A percentile compares a stretch with the other conserved stretches of the same genome.
Evolutionary conservation across 35 echinoderm and acorn worm species (phyloP).

Genomic region (Diadema setosum): DNA sequence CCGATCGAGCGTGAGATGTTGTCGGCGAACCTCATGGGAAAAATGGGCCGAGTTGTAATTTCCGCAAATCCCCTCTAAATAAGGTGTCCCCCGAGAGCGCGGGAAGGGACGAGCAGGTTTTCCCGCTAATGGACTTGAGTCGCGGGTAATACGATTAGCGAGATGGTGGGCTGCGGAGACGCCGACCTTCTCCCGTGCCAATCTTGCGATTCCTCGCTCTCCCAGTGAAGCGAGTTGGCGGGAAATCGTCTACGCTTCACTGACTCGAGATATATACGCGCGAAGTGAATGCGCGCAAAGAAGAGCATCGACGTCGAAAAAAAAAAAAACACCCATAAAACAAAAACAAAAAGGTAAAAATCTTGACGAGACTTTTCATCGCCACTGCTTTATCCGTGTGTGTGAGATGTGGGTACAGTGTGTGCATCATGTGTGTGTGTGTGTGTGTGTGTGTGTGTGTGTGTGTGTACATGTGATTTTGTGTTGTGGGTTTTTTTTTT

Average conservation of each 20-base stretch:
- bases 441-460: too few species aligned
- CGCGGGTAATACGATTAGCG: slow-evolving; percentile 14
- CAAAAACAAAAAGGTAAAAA: too few species aligned
- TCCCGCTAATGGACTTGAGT: slow-evolving; percentile 21
- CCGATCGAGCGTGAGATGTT: slow-evolving; percentile 2
- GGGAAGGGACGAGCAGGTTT: not conserved
- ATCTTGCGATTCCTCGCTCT: not conserved
- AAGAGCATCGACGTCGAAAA: too few species aligned
- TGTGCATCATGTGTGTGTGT: too few species aligned
- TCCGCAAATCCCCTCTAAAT: slow-evolving; percentile 16
- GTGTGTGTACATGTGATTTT: too few species aligned
- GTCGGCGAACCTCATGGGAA: not conserved
- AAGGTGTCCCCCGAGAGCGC: not conserved
- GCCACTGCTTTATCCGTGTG: too few species aligned
- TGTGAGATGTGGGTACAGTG: too few species aligned
- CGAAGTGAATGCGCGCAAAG: too few species aligned
- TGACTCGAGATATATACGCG: not conserved
- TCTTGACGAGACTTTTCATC: too few species aligned
- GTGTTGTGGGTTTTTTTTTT: too few species aligned
- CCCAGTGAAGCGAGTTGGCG: not conserved
- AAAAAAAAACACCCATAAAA: too few species aligned
- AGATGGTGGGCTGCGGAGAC: not conserved
- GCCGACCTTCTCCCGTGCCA: slow-evolving; percentile 6
- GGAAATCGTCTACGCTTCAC: not conserved
- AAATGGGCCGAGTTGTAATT: slow-evolving; percentile 17